Evolutionary conservation across 92 coral and sea anemone species (phyloP).

Genomic region (Epizoanthus ramosus): DNA sequence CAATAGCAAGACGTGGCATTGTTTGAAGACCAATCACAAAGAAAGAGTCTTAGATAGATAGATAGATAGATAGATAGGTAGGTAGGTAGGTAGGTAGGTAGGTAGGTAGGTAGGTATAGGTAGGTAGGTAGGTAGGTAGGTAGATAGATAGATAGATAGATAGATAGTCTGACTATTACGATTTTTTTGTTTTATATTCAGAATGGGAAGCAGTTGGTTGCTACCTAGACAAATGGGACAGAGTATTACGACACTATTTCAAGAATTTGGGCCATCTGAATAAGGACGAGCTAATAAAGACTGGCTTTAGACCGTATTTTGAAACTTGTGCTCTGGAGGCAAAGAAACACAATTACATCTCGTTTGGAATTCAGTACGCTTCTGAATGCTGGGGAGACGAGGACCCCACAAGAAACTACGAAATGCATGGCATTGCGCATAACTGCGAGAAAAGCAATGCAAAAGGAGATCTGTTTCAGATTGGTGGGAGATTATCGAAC

Average conservation of each 20-base stretch:
- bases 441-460: slow-evolving; percentile 21
- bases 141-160: too few relatives aligned
- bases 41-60: too few relatives aligned
- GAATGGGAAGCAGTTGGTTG: slow-evolving; percentile 27
- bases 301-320: slow-evolving; percentile 13
- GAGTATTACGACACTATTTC: slow-evolving; percentile 21
- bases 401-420: slow-evolving; percentile 6
- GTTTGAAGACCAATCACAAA: too few relatives aligned
- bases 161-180: too few relatives aligned
- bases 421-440: neutral
- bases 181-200: neutral
- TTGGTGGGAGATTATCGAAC: slow-evolving; percentile 15
- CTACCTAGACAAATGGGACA: neutral
- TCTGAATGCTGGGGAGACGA: slow-evolving; percentile 30
- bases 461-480: slow-evolving; percentile 8
- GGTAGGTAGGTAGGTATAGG: too few relatives aligned
- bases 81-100: too few relatives aligned
- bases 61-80: too few relatives aligned
- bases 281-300: neutral
- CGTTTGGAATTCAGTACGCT: slow-evolving; percentile 20
- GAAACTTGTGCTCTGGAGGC: slow-evolving; percentile 20
- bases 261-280: neutral
- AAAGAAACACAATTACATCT: slow-evolving; percentile 13
- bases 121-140: too few relatives aligned
- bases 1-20: too few relatives aligned